Percentiles rank a stretch among this genome's conserved stretches.
These are phyloP conservation scores for Sebastes matsubarae DNA, from an alignment of 2,797 vertebrate species.

Conservation along the genomic window DNA sequence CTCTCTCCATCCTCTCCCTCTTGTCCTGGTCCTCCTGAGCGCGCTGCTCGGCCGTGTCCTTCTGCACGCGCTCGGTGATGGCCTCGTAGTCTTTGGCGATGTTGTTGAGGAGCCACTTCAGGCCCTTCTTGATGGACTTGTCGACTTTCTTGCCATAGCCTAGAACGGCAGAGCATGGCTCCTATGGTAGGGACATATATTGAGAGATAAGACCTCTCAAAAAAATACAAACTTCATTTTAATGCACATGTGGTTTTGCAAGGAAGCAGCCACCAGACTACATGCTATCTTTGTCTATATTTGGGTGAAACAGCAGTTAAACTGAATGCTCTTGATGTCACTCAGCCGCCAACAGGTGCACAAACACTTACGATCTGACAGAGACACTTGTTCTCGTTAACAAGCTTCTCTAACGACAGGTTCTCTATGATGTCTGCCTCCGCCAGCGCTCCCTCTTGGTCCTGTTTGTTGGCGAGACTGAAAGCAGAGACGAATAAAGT, in stretches of 20 bases:
- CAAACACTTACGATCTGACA: constrained; percentile 93
- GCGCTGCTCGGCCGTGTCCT: constrained; percentile 90
- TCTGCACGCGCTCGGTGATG: constrained; percentile 92
- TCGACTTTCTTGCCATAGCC: constrained; percentile 93
- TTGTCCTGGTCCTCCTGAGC: constrained; percentile 92
- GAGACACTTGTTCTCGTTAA: constrained; percentile 94
- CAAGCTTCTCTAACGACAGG: constrained; percentile 92
- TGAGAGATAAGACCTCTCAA: not conserved
- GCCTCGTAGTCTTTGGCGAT: constrained; percentile 94
- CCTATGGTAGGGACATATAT: constrained; percentile 70
- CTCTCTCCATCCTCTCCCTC: constrained; percentile 89
- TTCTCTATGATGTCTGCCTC: constrained; percentile 94
- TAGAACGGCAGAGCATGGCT: constrained; percentile 92
- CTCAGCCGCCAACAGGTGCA: constrained; percentile 36
- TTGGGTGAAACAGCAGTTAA: not conserved
- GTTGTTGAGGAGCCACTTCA: constrained; percentile 91
- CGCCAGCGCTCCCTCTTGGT: constrained; percentile 91
- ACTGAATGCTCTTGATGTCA: constrained; percentile 33
- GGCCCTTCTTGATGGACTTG: constrained; percentile 93
- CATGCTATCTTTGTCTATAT: not conserved
- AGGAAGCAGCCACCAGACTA: not conserved
- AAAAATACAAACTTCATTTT: not conserved
- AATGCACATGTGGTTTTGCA: not conserved
- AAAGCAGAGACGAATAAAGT: constrained; percentile 7
- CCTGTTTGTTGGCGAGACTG: constrained; percentile 96